Evolutionary conservation across 2,113 vertebrate genomes (phyloP), one percentile per base, ranked within the genome.

Genomic region (Sclerurus mexicanus): DNA sequence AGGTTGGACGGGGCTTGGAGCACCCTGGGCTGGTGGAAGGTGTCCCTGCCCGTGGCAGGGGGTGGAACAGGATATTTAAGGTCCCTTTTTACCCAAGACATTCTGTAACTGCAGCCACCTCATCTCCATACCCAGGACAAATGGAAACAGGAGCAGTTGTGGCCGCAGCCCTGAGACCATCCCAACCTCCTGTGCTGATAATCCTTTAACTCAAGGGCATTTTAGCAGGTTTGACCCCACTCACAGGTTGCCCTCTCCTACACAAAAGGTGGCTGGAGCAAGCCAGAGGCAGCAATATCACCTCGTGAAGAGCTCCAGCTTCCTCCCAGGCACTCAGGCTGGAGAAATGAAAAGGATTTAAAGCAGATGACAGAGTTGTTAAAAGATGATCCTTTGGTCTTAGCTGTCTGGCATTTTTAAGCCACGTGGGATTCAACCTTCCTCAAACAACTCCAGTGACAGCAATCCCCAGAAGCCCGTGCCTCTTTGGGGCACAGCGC

Each of bases 1-100:
- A 84, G 62, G 19, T 0, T 69, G 60, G 80, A 40, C 0, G 0
- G 10, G 15, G 13, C 35, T 80, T 11, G 17, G 58, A 63, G 24
- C 5, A 17, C 0, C 16, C 12, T 53, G 63, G 3, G 6, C 1
- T 1, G 1, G 13, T 18, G 10, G 27, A 9, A 72, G 11, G 5
- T 77, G 62, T 10, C 30, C 42, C 49, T 63, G 58, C 58, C 4
- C 21, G 13, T 1, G 3, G 28, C 37, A 68, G 8, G 16, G 19
- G 12, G 2, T 2, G 53, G 55, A 16, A 47, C 30, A 15, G 12
- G 25, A 22, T 0, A 16, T 53, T 47, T 27, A 46, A 58, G 4
- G 14, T 44, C 22, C 40, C 2, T 67, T 63, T 7, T 20, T 2
- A 35, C 2, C 40, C 78, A 39, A 42, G 14, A 15, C 49, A 27